A percentile compares a stretch with the other conserved stretches of the same genome.
Conservation (phyloP, 2,113 vertebrate species). For the Apistogramma diplotaenia region DNA sequence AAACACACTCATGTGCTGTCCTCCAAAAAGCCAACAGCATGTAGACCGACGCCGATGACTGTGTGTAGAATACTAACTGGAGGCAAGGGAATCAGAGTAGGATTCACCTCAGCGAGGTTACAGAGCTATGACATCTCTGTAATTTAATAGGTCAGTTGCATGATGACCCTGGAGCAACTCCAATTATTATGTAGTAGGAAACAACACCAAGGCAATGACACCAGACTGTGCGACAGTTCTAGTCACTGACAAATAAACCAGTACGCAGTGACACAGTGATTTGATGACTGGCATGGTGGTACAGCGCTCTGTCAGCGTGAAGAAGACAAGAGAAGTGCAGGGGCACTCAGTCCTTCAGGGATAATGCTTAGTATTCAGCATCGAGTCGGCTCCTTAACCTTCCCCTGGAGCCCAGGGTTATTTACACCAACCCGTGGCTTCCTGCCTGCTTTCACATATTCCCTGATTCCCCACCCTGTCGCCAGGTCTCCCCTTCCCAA, state of each 20-base stretch:
- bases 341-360: conserved; percentile 27
- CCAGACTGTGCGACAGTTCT: neutral
- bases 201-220: neutral
- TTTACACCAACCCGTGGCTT: conserved; percentile 62
- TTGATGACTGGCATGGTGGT: conserved; percentile 10
- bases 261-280: neutral
- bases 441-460: conserved; percentile 36
- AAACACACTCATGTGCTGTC: neutral
- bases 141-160: neutral
- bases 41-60: neutral
- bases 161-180: neutral
- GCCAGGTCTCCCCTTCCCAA: conserved; percentile 32
- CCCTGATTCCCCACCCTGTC: conserved; percentile 19
- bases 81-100: neutral
- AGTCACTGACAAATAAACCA: neutral
- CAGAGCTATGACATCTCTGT: neutral
- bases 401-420: conserved; percentile 54
- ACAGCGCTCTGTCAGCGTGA: neutral
- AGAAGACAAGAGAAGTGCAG: conserved; percentile 1
- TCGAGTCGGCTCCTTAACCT: conserved; percentile 47
- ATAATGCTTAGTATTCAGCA: conserved; percentile 52
- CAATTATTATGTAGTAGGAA: neutral
- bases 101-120: neutral
- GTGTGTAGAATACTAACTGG: neutral
- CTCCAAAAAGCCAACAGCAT: neutral